Evolutionary conservation across 1,140 invertebrate genomes (phyloP).

Genomic region (Bombus superbus): DNA sequence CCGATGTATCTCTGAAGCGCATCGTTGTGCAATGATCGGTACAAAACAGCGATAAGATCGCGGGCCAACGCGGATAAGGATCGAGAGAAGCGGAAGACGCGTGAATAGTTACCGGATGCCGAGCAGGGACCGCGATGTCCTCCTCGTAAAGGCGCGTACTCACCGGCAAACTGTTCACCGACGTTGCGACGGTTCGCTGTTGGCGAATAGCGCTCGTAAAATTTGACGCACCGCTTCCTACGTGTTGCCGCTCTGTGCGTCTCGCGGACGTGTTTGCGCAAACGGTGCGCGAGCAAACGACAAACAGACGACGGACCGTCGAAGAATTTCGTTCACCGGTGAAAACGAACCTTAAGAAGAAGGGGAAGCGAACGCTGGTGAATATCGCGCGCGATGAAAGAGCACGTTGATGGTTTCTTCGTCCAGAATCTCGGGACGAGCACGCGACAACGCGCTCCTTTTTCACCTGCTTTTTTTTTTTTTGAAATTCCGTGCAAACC

Average conservation of each 20-base stretch:
- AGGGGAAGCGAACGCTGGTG: constrained; percentile 41
- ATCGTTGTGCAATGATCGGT: constrained; percentile 50
- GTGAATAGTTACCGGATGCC: constrained; percentile 44
- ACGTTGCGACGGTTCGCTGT: background rate
- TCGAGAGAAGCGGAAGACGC: constrained; percentile 23
- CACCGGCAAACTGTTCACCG: background rate
- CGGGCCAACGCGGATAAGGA: constrained; percentile 28
- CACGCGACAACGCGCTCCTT: constrained; percentile 10
- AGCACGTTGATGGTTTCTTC: constrained; percentile 42
- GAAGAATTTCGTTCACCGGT: background rate
- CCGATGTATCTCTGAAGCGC: background rate
- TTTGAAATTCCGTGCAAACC: constrained; percentile 64
- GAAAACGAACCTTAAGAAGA: background rate
- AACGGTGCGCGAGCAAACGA: background rate
- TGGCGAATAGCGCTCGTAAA: no score
- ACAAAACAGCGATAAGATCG: constrained; percentile 41
- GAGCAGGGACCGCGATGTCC: background rate
- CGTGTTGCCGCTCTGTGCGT: no score
- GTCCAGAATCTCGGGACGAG: background rate
- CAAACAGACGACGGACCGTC: background rate
- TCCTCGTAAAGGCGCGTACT: background rate
- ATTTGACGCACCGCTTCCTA: no score
- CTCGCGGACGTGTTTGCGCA: no score
- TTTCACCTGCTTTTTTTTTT: constrained; percentile 35
- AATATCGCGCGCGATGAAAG: constrained; percentile 55